A percentile compares a stretch with the other conserved stretches of the same genome.
Conservation (phyloP, 1,140 invertebrate species). For the Listronotus oregonensis region DNA sequence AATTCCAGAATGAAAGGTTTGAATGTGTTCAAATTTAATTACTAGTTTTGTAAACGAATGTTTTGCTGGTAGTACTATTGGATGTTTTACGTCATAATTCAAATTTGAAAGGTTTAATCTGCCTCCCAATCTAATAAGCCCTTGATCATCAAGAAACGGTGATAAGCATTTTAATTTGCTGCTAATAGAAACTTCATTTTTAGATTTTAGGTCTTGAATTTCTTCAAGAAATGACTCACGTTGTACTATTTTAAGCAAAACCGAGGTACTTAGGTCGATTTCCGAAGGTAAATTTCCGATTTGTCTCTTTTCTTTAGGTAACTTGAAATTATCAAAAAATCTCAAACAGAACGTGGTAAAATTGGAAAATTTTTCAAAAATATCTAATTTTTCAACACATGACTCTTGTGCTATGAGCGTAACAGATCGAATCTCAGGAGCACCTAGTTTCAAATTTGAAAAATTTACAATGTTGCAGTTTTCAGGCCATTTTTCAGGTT, state of each 20-base stretch:
- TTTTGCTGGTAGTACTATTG: conserved; percentile 44
- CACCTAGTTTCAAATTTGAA: neutral
- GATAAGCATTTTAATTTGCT: conserved; percentile 40
- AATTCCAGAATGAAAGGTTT: conserved; percentile 33
- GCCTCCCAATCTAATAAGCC: conserved; percentile 55
- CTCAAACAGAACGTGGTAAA: conserved; percentile 22
- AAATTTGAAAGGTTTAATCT: conserved; percentile 46
- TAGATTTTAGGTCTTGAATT: conserved; percentile 1
- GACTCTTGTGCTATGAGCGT: neutral
- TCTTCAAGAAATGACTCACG: conserved; percentile 7
- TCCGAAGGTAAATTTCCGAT: neutral
- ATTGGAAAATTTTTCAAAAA: conserved; percentile 15
- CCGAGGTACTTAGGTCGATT: neutral
- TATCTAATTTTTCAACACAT: neutral
- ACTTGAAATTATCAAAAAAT: conserved; percentile 4
- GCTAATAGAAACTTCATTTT: conserved; percentile 6
- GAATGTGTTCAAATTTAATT: conserved; percentile 38
- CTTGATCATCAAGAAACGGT: conserved; percentile 53
- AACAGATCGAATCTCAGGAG: neutral
- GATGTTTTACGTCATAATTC: conserved; percentile 40
- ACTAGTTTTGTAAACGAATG: conserved; percentile 39
- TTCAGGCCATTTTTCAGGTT: neutral
- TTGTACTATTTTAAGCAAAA: conserved; percentile 18
- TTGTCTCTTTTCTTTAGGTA: neutral
- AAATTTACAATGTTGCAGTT: neutral